Conservation (phyloP, 2,113 vertebrate genomes). For the Girardinichthys multiradiatus region DNA sequence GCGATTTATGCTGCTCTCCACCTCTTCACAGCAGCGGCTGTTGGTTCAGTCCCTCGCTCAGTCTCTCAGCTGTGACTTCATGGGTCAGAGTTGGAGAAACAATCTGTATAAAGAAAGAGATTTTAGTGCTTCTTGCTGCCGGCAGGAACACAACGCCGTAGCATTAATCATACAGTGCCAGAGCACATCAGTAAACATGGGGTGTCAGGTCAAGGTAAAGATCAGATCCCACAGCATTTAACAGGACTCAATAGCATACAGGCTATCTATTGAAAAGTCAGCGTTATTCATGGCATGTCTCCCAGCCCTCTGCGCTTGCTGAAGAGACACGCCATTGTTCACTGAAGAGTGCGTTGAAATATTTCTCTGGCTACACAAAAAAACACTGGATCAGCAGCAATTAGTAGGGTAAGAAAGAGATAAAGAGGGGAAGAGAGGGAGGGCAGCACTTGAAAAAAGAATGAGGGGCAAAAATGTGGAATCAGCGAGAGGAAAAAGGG, state of each 20-base stretch:
- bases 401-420: slow-evolving; percentile 76
- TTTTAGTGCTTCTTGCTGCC: slow-evolving; percentile 59
- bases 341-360: slow-evolving; percentile 67
- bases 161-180: slow-evolving; percentile 74
- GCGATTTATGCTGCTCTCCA: slow-evolving; percentile 46
- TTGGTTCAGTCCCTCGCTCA: slow-evolving; percentile 40
- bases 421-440: slow-evolving; percentile 65
- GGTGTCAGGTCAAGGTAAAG: slow-evolving; percentile 76
- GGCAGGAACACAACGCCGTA: slow-evolving; percentile 48
- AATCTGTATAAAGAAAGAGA: slow-evolving; percentile 57
- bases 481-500: slow-evolving; percentile 67
- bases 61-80: slow-evolving; percentile 46
- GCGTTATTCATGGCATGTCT: slow-evolving; percentile 74
- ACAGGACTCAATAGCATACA: slow-evolving; percentile 69
- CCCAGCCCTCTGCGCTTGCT: slow-evolving; percentile 53
- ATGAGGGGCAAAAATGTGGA: slow-evolving; percentile 64
- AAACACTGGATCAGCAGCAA: slow-evolving; percentile 79
- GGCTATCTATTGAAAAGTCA: slow-evolving; percentile 75
- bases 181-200: slow-evolving; percentile 77
- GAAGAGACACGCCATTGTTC: slow-evolving; percentile 75
- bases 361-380: slow-evolving; percentile 73
- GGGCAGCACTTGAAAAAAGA: slow-evolving; percentile 49
- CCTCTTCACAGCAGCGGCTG: slow-evolving; percentile 18
- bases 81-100: slow-evolving; percentile 66
- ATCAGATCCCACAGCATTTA: slow-evolving; percentile 75